These are phyloP conservation scores for Lophotis ruficrista DNA, from an alignment of 2,113 vertebrate genomes.

Conservation along the genomic window DNA sequence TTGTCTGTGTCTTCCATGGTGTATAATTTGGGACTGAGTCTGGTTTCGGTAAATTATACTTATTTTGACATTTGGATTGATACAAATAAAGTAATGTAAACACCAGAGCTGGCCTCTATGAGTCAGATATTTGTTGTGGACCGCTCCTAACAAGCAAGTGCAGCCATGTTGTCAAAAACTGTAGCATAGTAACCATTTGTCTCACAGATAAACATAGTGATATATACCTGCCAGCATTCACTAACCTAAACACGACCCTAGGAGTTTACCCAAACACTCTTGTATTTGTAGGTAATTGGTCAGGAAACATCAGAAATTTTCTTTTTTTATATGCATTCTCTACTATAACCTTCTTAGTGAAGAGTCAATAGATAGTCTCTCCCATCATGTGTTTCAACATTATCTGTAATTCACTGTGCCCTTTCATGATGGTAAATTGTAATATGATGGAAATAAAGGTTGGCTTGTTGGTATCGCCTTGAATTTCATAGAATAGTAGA, in stretches of 20 bases:
- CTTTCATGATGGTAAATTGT: background rate
- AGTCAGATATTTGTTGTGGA: slow-evolving; percentile 28
- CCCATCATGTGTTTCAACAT: background rate
- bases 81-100: slow-evolving; percentile 57
- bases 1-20: background rate
- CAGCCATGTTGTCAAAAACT: background rate
- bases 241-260: background rate
- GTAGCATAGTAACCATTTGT: background rate
- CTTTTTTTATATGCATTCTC: background rate
- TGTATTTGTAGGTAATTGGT: background rate
- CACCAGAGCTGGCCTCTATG: background rate
- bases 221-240: background rate
- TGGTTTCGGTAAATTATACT: slow-evolving; percentile 36
- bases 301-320: background rate
- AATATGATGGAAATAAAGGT: background rate
- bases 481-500: background rate
- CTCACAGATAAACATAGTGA: background rate
- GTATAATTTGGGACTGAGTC: slow-evolving; percentile 36
- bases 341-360: background rate
- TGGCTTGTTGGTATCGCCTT: background rate
- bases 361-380: background rate
- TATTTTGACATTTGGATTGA: slow-evolving; percentile 57
- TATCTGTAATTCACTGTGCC: background rate
- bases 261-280: background rate
- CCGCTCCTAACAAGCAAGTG: background rate